A percentile compares a stretch with the other conserved stretches of the same genome.
Evolutionary conservation across 2,888 invertebrate species (phyloP).

Genomic region (Lochmaea capreae): DNA sequence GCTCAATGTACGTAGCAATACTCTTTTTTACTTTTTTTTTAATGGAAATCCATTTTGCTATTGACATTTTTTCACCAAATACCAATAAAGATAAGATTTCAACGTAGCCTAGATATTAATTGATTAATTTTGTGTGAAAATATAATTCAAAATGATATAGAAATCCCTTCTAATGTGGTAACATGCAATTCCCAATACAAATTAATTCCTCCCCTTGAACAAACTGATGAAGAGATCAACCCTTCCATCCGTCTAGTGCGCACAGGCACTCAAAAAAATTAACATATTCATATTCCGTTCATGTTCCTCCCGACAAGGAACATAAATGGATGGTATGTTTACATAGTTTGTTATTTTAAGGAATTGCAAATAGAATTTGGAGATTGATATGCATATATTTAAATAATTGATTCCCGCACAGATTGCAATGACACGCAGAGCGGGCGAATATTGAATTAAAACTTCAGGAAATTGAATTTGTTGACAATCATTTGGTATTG

Average conservation of each 20-base stretch:
- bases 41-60: no score
- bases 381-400: slow-evolving; percentile 49
- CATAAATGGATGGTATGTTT: slow-evolving; percentile 45
- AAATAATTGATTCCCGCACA: slow-evolving; percentile 53
- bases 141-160: not conserved
- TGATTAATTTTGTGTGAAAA: no score
- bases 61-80: no score
- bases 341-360: slow-evolving; percentile 49
- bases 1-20: no score
- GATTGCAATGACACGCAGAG: slow-evolving; percentile 35
- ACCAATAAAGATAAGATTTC: no score
- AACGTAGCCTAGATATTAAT: no score
- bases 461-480: slow-evolving; percentile 48
- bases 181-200: slow-evolving; percentile 3
- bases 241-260: slow-evolving; percentile 15
- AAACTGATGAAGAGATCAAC: slow-evolving; percentile 14
- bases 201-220: slow-evolving; percentile 4
- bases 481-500: slow-evolving; percentile 7
- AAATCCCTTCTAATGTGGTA: slow-evolving; percentile 5
- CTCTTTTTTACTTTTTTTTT: no score
- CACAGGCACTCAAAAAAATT: slow-evolving; percentile 36
- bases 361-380: slow-evolving; percentile 46
- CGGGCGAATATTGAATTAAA: slow-evolving; percentile 47
- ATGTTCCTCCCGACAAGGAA: slow-evolving; percentile 34
- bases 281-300: slow-evolving; percentile 40